phyloP scores from a whole-genome alignment of 2,113 vertebrate species.

The Brevimyrus niger region DNA sequence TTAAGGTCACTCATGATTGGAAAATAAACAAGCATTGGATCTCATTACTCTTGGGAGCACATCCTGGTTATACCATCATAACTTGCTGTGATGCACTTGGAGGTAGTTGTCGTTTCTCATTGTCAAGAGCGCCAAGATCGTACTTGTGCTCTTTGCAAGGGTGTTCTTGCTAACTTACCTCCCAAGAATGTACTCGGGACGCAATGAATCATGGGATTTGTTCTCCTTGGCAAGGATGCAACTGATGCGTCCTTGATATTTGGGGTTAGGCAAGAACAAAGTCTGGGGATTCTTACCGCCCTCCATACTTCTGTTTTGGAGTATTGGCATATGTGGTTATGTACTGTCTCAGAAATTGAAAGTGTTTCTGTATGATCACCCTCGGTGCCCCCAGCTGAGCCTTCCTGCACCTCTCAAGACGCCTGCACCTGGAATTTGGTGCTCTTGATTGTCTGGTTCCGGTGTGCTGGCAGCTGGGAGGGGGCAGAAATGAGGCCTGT shows the following conservation, averaged over 20 bases:
- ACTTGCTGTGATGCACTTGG: background rate
- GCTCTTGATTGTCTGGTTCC: background rate
- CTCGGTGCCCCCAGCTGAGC: background rate
- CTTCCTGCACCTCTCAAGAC: background rate
- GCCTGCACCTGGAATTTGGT: background rate
- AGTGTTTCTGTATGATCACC: background rate
- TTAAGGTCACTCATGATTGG: background rate
- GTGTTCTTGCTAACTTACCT: background rate
- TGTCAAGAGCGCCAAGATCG: background rate
- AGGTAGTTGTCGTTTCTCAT: background rate
- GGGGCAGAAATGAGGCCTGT: background rate
- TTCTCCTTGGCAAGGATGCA: background rate
- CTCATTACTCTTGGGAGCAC: background rate
- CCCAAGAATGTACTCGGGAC: background rate
- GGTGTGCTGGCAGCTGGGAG: background rate
- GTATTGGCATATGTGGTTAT: background rate
- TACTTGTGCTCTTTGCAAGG: background rate
- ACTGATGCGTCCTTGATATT: background rate
- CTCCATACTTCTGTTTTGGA: background rate
- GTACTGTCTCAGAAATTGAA: background rate
- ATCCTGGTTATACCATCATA: background rate
- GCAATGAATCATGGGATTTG: background rate
- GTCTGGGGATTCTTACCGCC: background rate
- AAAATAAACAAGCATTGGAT: background rate
- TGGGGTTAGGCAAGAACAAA: background rate